Base-by-base conservation (phyloP, 2,797 vertebrate genomes). In the Platalea minor region DNA sequence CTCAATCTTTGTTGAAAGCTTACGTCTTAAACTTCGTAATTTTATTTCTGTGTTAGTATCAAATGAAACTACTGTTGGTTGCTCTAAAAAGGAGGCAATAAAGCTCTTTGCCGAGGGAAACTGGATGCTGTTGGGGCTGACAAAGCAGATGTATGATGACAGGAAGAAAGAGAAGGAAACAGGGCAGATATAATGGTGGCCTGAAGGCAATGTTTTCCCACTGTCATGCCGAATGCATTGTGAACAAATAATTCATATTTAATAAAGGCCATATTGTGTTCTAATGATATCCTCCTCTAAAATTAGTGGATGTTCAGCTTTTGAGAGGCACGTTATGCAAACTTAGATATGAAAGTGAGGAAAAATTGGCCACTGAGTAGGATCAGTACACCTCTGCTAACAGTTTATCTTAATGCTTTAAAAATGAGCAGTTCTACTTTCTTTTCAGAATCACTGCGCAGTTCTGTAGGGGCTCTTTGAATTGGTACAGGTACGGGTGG, bases 121-220 rank as follows among this genome's bases (percentile, higher is more conserved):
- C 3, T 43, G 59, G 61, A 31, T 69, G 50, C 69, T 90, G 59
- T 73, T 91, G 63, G 70, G 46, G 59, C 88, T 96, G 93, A 95
- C 89, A 81, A 93, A 93, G 95, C 95, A 96, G 87, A 91, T 96
- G 76, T 76, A 54, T 50, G 67, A 43, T 90, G 89, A 96, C 3
- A 7, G 79, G 51, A 81, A 88, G 74, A 81, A 84, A 86, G 63
- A 80, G 90, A 76, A 88, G 80, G 95, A 95, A 96, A 89, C 85
- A 96, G 96, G 94, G 94, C 94, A 90, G 80, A 97, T 95, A 37
- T 95, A 97, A 96, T 91, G 54, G 59, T 93, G 67, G 83, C 95
- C 95, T 28, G 56, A 95, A 96, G 96, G 96, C 85, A 85, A 9
- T 91, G 85, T 73, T 96, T 96, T 94, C 88, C 88, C 77, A 63